Conservation (phyloP, 2,888 invertebrate genomes). For the Creontiades dilutus region DNA sequence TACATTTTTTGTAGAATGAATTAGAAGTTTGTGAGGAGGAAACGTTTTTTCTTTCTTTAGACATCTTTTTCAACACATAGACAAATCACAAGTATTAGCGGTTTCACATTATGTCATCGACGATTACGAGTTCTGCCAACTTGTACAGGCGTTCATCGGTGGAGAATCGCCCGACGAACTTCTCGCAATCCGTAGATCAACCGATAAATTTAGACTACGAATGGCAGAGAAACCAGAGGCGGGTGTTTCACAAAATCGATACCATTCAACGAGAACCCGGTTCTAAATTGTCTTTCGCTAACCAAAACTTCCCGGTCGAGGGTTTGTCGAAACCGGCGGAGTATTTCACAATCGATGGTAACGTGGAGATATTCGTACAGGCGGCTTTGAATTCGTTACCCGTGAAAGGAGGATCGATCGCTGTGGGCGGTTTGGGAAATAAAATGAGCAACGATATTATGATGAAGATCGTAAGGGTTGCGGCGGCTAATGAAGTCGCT, state of each 20-base stretch:
- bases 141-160: too few relatives aligned
- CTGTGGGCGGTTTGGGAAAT: conserved; percentile 59
- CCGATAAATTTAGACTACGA: conserved; percentile 7
- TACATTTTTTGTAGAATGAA: too few relatives aligned
- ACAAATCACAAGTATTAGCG: too few relatives aligned
- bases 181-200: background rate
- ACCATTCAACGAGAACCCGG: conserved; percentile 4
- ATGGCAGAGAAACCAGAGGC: conserved; percentile 25
- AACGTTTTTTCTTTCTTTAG: too few relatives aligned
- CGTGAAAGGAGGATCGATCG: background rate
- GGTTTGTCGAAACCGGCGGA: background rate
- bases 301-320: conserved; percentile 5
- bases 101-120: too few relatives aligned
- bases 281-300: background rate
- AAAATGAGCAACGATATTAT: conserved; percentile 41
- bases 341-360: conserved; percentile 17
- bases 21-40: too few relatives aligned
- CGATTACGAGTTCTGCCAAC: too few relatives aligned
- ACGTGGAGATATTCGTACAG: conserved; percentile 56
- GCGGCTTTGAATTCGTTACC: conserved; percentile 12
- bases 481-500: conserved; percentile 25
- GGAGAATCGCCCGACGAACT: too few relatives aligned
- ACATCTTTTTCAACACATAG: too few relatives aligned
- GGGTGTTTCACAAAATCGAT: background rate
- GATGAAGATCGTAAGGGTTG: conserved; percentile 38